Evolutionary conservation across 2,797 vertebrate genomes (phyloP), one percentile per base, ranked within the genome.

Genomic region (Karalla daura): DNA sequence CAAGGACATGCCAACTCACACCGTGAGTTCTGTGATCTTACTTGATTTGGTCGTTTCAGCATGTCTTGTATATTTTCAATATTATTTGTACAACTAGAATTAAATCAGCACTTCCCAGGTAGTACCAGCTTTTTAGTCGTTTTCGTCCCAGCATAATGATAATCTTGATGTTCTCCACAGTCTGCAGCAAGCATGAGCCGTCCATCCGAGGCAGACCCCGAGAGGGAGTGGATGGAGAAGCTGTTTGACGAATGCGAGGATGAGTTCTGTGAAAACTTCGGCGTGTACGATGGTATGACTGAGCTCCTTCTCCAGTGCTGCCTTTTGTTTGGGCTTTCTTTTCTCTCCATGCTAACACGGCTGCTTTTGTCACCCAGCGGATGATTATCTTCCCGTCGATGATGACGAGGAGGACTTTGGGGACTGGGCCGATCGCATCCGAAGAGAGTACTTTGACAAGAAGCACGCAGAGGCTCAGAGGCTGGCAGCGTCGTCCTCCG

Each of bases 161-260:
- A 65, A 47, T 2, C 12, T 30, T 51, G 5, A n/a, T 37, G 2
- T 62, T 70, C 12, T 33, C 59, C 10, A 14, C 46, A 91, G 86
- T 33, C 61, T 41, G 15, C 39, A 18, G 52, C 25, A 15, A 73
- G 36, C 25, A 63, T 18, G 37, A 80, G 30, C 28, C 52, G 1
- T 59, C 67, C 9, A 7, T 30, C 9, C 56, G 58, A 51, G 13
- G 18, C 20, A 0, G 83, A 94, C 55, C 54, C 68, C 4, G 93
- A 95, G 77, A 84, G 35, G 21, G 86, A 91, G 18, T 96, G 95
- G 94, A 50, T 76, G 69, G 86, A 93, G 69, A 96, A 95, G 85
- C 90, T 96, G 13, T 92, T 94, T 35, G 93, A 78, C 8, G 95
- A 95, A 88, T 94, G 93, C 37, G 91, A 95, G 65, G 94, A 95